These are phyloP conservation scores for Caretta caretta DNA, from an alignment of 2,113 vertebrate species.

Conservation along the genomic window DNA sequence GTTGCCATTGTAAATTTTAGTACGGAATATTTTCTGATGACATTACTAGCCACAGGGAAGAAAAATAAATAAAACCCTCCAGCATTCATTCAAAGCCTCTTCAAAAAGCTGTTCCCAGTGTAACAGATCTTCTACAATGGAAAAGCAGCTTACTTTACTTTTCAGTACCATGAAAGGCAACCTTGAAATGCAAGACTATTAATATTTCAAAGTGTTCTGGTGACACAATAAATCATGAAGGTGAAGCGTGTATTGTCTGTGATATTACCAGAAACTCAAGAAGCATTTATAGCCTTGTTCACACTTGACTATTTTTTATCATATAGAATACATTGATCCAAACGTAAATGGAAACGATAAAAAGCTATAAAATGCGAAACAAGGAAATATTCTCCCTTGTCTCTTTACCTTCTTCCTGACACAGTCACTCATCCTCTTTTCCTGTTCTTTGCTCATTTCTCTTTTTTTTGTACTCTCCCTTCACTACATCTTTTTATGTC, in stretches of 20 bases:
- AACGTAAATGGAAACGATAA: constrained; percentile 42
- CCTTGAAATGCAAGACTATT: constrained; percentile 55
- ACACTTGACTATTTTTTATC: neutral
- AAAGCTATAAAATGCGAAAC: constrained; percentile 26
- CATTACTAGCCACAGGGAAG: neutral
- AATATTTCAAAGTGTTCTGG: constrained; percentile 61
- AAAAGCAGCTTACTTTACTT: constrained; percentile 22
- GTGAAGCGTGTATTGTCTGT: constrained; percentile 1
- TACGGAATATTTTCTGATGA: neutral
- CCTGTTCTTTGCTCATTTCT: neutral
- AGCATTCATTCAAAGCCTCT: constrained; percentile 1
- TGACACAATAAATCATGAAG: constrained; percentile 56
- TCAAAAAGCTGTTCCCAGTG: constrained; percentile 3
- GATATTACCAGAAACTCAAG: constrained; percentile 39
- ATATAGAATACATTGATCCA: constrained; percentile 26
- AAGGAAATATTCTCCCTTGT: constrained; percentile 24
- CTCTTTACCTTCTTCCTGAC: neutral
- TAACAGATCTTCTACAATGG: neutral
- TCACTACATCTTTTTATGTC: neutral
- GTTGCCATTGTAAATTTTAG: neutral
- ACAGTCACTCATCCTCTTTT: neutral
- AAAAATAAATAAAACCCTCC: neutral
- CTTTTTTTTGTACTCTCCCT: neutral
- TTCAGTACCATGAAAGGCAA: constrained; percentile 31
- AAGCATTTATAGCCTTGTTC: constrained; percentile 52